phyloP scores from a whole-genome alignment of 1,140 invertebrate genomes.

The Triops cancriformis region DNA sequence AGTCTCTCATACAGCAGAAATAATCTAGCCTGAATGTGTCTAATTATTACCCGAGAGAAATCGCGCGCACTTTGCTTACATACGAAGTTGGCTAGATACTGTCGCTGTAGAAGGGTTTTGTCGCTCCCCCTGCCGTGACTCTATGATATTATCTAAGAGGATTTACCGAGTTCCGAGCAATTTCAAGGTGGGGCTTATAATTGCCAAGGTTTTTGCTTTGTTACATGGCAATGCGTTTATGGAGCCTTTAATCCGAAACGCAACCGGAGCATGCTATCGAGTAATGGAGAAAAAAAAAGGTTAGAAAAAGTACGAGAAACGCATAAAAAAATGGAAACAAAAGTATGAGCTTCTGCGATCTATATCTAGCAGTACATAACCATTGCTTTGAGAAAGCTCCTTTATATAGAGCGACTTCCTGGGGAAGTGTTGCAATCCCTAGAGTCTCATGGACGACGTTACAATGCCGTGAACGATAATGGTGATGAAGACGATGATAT shows the following conservation, averaged over 20 bases:
- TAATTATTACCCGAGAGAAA: too few relatives aligned
- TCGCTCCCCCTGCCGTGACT: too few relatives aligned
- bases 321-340: neutral
- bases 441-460: neutral
- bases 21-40: too few relatives aligned
- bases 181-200: neutral
- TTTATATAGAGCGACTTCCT: neutral
- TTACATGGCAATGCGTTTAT: neutral
- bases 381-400: neutral
- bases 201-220: neutral
- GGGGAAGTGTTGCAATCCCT: neutral
- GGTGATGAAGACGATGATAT: conserved; percentile 4
- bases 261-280: neutral
- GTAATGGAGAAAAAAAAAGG: neutral
- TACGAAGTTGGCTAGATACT: too few relatives aligned
- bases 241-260: neutral
- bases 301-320: neutral
- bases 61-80: too few relatives aligned
- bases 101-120: too few relatives aligned
- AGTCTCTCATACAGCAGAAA: too few relatives aligned
- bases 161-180: neutral
- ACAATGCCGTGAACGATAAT: neutral
- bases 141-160: too few relatives aligned
- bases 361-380: neutral
- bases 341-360: neutral